These are phyloP conservation scores for Micrastur ruficollis DNA, from an alignment of 2,797 vertebrate genomes.

Conservation along the genomic window DNA sequence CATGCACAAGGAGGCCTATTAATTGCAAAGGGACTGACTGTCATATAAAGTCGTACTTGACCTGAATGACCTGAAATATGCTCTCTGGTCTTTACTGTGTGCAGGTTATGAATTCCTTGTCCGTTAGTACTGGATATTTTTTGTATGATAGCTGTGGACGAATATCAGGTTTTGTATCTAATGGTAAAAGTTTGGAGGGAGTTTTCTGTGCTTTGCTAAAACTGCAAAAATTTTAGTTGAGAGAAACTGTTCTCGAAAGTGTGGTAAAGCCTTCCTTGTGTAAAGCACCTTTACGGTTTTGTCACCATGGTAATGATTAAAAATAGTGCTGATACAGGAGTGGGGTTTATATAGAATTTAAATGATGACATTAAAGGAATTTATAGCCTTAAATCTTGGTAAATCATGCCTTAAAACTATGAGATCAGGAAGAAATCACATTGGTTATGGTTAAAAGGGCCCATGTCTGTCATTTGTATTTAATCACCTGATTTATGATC, in stretches of 20 bases:
- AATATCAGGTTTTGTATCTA: background rate
- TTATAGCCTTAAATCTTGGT: background rate
- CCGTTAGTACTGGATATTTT: background rate
- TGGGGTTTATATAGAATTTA: slow-evolving; percentile 26
- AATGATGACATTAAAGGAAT: slow-evolving; percentile 22
- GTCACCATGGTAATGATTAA: slow-evolving; percentile 57
- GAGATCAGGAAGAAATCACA: background rate
- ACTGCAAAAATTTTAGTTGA: background rate
- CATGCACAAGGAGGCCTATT: background rate
- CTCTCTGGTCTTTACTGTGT: background rate
- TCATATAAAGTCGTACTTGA: background rate
- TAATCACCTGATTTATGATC: background rate
- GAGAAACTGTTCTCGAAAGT: background rate
- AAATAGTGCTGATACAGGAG: slow-evolving; percentile 56
- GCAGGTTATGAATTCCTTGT: background rate
- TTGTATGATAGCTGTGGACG: background rate
- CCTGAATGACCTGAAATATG: background rate
- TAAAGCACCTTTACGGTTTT: slow-evolving; percentile 51
- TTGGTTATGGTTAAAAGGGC: background rate
- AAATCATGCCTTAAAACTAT: slow-evolving; percentile 11
- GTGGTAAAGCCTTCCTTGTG: slow-evolving; percentile 6
- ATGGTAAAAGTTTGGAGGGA: background rate
- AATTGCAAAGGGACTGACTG: background rate
- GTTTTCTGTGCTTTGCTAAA: background rate
- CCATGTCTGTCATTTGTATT: background rate